Evolutionary conservation across 2,113 vertebrate species (phyloP).

Genomic region (Macrotis lagotis): DNA sequence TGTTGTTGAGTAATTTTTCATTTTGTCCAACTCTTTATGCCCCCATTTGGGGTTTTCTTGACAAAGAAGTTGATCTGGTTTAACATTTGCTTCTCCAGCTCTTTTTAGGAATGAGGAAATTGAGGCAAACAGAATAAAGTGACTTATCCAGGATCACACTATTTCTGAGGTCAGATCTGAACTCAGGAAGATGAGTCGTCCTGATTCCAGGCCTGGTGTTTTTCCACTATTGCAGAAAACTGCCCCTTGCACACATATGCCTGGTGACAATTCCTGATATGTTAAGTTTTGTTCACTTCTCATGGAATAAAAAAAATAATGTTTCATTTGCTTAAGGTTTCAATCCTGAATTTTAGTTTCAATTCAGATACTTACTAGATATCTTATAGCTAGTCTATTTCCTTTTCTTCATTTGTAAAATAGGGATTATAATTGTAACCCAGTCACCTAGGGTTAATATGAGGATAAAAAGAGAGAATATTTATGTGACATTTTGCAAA

Average conservation of each 20-base stretch:
- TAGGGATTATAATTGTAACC: background rate
- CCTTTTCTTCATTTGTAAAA: background rate
- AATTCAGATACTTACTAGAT: background rate
- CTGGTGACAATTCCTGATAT: background rate
- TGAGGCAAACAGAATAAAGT: too few species aligned
- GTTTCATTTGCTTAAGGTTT: background rate
- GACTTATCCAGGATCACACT: background rate
- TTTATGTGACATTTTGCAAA: background rate
- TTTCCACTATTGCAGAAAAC: background rate
- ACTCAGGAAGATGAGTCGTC: background rate
- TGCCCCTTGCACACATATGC: background rate
- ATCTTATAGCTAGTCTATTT: too few species aligned
- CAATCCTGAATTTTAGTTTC: background rate
- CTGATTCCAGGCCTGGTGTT: background rate
- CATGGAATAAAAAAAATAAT: background rate
- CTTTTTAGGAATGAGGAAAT: too few species aligned
- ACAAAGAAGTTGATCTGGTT: too few species aligned
- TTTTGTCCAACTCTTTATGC: too few species aligned
- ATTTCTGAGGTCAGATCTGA: background rate
- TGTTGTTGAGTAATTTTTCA: too few species aligned
- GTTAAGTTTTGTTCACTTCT: background rate
- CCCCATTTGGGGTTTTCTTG: too few species aligned
- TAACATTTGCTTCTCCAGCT: too few species aligned
- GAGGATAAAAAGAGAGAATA: background rate
- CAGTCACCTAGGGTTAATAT: background rate